Base-by-base conservation (phyloP, 2,797 vertebrate genomes). In the Heteromormyrus szaboi region DNA sequence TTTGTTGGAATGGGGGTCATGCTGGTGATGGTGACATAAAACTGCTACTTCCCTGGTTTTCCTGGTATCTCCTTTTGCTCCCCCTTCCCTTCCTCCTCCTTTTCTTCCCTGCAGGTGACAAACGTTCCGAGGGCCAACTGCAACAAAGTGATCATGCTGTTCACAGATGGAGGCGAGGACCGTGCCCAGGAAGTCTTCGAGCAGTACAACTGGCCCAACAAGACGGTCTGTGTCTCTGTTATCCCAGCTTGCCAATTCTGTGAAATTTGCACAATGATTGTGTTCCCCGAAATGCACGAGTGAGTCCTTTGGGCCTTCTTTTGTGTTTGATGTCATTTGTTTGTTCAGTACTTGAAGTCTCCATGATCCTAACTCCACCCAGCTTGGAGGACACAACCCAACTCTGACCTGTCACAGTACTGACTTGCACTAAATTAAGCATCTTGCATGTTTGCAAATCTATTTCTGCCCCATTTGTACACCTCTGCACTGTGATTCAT, bases 131-230 rank as follows among this genome's bases (percentile, higher is more conserved):
- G 99, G 72, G 98, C 99, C 81, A 97, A 99, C 95, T 99, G 99
- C 94, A 99, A 99, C 93, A 99, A 99, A 95, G 98, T 99, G 94
- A 99, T 99, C 92, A 99, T 99, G 99, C 96, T 99, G 94, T 99
- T 99, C 93, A 99, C 99, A 0, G 99, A 99, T 0, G 99, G 99
- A 0, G 99, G 99, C 0, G 98, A 99, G 93, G 99, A 99, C 91
- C 95, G 98, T 0, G 98, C 99, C 65, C 98, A 99, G 94, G 99
- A 99, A 0, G 97, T 99, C 92, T 99, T 99, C 90, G 97, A 98
- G 95, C 98, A 97, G 92, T 98, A 99, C 95, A 99, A 99, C 93
- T 99, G 98, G 98, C 99, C 99, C 89, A 99, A 99, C 91, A 98
- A 99, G 93, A 99, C 98, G 87, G 99, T 99, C 90, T 93, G 97